These are phyloP conservation scores for Anas bernieri DNA, from an alignment of 2,797 vertebrate species.

Conservation along the genomic window DNA sequence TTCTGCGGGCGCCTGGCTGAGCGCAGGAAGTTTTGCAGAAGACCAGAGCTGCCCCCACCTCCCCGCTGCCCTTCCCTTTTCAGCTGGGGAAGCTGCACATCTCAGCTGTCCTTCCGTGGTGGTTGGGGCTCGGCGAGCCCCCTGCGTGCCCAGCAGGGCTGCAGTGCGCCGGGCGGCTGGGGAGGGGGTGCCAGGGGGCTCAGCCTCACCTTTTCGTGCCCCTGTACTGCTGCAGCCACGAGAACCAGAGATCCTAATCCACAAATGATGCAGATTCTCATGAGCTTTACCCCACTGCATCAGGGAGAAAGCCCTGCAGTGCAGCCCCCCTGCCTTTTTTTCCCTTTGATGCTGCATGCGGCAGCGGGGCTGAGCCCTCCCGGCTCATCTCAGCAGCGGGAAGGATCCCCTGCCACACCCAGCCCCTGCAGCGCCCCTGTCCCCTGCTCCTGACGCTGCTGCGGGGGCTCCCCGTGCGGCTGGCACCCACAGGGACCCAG, in stretches of 20 bases:
- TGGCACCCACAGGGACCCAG: accelerated
- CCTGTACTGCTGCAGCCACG: accelerated
- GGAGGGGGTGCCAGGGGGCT: not conserved
- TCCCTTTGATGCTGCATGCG: accelerated
- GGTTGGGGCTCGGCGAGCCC: not conserved
- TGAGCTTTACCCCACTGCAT: no score
- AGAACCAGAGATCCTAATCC: not conserved
- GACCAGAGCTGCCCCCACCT: not conserved
- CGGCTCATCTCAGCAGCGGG: not conserved
- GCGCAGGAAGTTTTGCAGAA: not conserved
- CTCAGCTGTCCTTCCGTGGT: not conserved
- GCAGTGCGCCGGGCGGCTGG: not conserved
- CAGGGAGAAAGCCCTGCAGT: not conserved
- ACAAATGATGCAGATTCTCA: no score
- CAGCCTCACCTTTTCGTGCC: not conserved
- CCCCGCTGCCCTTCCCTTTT: not conserved
- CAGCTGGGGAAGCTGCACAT: not conserved
- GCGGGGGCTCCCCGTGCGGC: not conserved
- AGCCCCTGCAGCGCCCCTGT: not conserved
- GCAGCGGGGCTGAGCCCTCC: not conserved
- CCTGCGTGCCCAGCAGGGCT: accelerated
- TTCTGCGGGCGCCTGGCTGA: accelerated
- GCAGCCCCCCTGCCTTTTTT: not conserved
- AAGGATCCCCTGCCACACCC: slow-evolving; percentile 9
- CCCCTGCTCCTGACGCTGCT: not conserved